Evolutionary conservation across 2,797 vertebrate species (phyloP), one percentile per base, ranked within the genome.

Genomic region (Chaenodraco wilsoni): DNA sequence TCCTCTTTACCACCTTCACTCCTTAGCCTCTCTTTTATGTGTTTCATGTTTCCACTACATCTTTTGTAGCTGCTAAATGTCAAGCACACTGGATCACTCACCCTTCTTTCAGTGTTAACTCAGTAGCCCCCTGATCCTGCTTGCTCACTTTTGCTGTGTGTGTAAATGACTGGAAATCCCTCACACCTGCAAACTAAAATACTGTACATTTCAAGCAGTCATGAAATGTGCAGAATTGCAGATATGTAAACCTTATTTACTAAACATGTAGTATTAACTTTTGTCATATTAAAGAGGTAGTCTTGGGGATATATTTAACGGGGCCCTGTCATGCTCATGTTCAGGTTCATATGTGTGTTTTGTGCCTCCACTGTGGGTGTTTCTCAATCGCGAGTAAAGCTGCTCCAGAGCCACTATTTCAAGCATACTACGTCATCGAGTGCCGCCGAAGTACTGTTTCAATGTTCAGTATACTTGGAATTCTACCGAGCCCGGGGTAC

Each of bases 61-160:
- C 44, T 70, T 40, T 48, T 27, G 49, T 37, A 61, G 44, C 58
- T 58, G 61, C 13, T 79, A 76, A 87, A 88, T 81, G 77, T 65
- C 70, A 78, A 55, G 46, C 70, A 14, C 60, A 21, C 16, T 15
- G 56, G 55, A 71, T 69, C 45, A 50, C 52, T 68, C 43, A 43
- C 15, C 44, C 9, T 69, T 33, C 51, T 54, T 58, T 31, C 33
- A 19, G 55, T 45, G 67, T 72, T 74, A 81, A 81, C 68, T 56
- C 73, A 66, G 83, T 64, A 60, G 76, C 58, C 69, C 63, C 69
- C 49, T 58, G 65, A 65, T 51, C 61, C 50, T 59, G 57, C 33
- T 57, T 51, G 40, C 54, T 68, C 60, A 33, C 37, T 67, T 63
- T 40, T 44, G 66, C 63, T 61, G 61, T 76, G 58, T 61, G 33